Evolutionary conservation across 2,888 invertebrate genomes (phyloP), one percentile per base, ranked within the genome.

Genomic region (Megalurothrips usitatus): DNA sequence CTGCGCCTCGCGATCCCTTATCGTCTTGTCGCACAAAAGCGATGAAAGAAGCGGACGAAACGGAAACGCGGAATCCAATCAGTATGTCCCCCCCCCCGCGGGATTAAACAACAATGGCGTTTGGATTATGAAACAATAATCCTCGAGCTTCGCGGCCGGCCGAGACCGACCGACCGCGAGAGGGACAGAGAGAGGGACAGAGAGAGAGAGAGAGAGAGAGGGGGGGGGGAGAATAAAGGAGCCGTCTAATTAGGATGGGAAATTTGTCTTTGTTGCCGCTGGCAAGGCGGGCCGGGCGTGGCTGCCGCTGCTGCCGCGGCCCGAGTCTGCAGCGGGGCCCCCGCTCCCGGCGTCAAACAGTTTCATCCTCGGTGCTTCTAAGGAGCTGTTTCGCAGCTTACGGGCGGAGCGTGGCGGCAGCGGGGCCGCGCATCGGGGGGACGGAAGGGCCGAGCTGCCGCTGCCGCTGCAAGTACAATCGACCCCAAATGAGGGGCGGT

Each of bases 51-150:
- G n/a, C n/a, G 58, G 34, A 58, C 14, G 34, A 58, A 58, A 58
- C 11, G 58, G 58, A 58, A n/a, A 17, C 58, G 58, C 58, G 58
- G 6, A 10, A 58, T 58, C 58, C 58, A 58, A 58, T 58, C 58
- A 58, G 11, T 58, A 58, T 43, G 6, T 43, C 19, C 58, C 58
- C 19, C 11, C 58, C 52, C 52, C 14, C 52, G 1, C 58, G 58
- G 34, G 58, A 58, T 58, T 58, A 58, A 4, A 58, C 58, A 58
- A 58, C 58, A 58, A 58, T 58, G 58, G 58, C n/a, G 19, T 58
- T 58, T 58, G 58, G 58, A 58, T 58, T 58, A 58, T 58, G n/a
- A 58, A 58, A 58, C 58, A 58, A 58, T 58, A 58, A 58, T 58
- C 34, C 34, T 2, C 34, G 34, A 6, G 34, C n/a, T n/a, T n/a